Evolutionary conservation across 2,113 vertebrate species (phyloP).

Genomic region (Cyprinodon variegatus): DNA sequence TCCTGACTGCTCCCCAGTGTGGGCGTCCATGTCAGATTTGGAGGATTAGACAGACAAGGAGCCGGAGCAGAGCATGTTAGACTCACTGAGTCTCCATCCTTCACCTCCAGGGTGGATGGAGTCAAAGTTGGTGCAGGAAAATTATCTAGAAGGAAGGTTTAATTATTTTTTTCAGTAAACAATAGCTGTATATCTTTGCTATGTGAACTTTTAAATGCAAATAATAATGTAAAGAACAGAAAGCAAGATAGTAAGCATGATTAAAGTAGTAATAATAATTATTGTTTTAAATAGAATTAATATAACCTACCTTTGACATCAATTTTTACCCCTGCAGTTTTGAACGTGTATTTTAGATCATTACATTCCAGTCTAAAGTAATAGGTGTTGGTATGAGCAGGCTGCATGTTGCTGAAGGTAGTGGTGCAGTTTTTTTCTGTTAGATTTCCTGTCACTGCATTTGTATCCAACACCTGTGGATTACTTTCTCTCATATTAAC

Average conservation of each 20-base stretch:
- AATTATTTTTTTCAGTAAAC: not conserved
- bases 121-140: conserved; percentile 11
- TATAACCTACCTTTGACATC: not conserved
- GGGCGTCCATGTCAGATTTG: conserved; percentile 50
- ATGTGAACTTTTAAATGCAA: too few species aligned
- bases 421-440: conserved; percentile 5
- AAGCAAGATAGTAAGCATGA: too few species aligned
- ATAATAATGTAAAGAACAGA: too few species aligned
- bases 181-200: not conserved
- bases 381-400: not conserved
- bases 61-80: conserved; percentile 42
- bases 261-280: too few species aligned
- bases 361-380: conserved; percentile 14
- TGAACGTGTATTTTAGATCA: not conserved
- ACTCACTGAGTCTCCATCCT: conserved; percentile 43
- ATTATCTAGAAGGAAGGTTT: conserved; percentile 4
- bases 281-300: too few species aligned
- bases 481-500: not conserved
- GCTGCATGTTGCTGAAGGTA: not conserved
- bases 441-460: not conserved
- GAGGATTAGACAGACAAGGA: conserved; percentile 46
- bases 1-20: conserved; percentile 1
- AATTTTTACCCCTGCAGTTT: accelerated
- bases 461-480: not conserved
- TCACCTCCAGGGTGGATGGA: conserved; percentile 14